Conservation (phyloP, 2,113 vertebrate species). For the Leptocoma aspasia region DNA sequence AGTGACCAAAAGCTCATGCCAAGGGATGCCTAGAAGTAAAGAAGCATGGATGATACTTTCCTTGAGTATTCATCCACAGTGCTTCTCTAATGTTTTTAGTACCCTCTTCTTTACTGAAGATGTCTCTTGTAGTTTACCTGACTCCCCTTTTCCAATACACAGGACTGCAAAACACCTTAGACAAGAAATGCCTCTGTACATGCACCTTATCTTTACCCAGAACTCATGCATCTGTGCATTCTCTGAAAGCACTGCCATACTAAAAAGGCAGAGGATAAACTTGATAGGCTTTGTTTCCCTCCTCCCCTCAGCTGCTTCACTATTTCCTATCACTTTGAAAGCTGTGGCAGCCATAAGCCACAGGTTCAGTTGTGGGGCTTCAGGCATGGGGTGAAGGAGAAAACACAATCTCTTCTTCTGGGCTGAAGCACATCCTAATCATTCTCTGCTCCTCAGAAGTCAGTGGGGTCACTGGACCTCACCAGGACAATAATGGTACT, state of each 20-base stretch:
- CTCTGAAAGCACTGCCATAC: not conserved
- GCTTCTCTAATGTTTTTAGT: not conserved
- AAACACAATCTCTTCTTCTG: not conserved
- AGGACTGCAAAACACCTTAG: not conserved
- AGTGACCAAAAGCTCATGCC: not conserved
- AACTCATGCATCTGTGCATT: not conserved
- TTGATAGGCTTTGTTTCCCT: not conserved
- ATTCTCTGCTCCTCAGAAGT: not conserved
- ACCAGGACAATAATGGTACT: not conserved
- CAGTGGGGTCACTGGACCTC: not conserved
- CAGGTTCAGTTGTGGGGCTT: not conserved
- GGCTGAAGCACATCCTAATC: not conserved
- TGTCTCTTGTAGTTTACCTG: not conserved
- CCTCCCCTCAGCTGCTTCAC: not conserved
- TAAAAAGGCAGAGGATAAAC: not conserved
- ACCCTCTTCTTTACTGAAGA: not conserved
- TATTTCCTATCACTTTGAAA: not conserved
- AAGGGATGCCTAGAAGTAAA: not conserved
- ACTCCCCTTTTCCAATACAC: not conserved
- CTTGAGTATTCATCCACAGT: not conserved
- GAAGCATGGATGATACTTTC: not conserved
- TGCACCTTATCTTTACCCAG: not conserved
- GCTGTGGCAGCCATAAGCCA: not conserved
- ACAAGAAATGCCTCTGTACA: not conserved
- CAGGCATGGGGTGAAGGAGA: not conserved